Evolutionary conservation across 2,113 vertebrate species (phyloP).

Genomic region (Eulemur macaco): DNA sequence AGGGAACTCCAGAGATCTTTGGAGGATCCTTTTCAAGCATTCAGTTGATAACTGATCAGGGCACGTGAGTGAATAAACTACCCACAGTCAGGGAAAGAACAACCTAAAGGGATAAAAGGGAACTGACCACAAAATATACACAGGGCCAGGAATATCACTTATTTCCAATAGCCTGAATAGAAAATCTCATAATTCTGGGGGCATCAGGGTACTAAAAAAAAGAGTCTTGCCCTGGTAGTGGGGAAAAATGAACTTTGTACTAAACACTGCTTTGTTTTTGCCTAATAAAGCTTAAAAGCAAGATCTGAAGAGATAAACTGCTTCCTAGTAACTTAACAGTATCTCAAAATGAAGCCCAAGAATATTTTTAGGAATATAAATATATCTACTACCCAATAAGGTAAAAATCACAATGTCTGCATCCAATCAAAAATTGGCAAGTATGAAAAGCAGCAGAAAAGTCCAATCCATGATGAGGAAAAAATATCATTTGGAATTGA

Average conservation of each 20-base stretch:
- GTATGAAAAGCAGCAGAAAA: background rate
- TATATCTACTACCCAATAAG: no score
- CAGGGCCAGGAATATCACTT: background rate
- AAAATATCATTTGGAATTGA: background rate
- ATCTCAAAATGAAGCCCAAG: no score
- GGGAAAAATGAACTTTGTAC: background rate
- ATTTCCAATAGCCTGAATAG: background rate
- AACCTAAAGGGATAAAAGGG: background rate
- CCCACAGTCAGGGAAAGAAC: background rate
- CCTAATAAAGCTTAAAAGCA: no score
- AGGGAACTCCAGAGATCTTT: background rate
- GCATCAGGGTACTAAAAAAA: background rate
- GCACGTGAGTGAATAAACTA: background rate
- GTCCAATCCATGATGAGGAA: background rate
- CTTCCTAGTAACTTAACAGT: no score
- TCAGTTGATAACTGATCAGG: background rate
- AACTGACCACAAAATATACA: background rate
- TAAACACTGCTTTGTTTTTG: background rate
- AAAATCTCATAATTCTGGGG: background rate
- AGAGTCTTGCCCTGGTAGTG: background rate
- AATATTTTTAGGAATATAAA: no score
- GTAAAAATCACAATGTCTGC: no score
- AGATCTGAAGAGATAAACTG: no score
- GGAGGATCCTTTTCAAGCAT: background rate
- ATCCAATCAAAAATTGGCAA: no score